Evolutionary conservation across 2,797 vertebrate species (phyloP).

Genomic region (Neosilurus hyrtlii): DNA sequence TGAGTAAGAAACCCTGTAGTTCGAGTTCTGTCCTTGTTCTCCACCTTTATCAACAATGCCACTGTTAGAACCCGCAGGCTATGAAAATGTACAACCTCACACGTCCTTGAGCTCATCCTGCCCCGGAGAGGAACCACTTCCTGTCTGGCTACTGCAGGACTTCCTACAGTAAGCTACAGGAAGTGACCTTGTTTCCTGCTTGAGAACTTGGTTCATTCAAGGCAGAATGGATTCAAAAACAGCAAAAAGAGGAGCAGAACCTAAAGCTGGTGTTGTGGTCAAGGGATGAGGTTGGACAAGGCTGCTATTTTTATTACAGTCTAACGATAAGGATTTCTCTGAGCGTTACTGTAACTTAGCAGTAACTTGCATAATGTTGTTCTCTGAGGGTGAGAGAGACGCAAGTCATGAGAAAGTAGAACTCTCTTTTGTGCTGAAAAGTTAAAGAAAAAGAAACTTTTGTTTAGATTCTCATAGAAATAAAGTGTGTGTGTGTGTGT

Average conservation of each 20-base stretch:
- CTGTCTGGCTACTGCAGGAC: slow-evolving; percentile 51
- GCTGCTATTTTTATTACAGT: slow-evolving; percentile 7
- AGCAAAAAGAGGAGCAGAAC: not conserved
- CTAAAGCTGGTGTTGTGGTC: not conserved
- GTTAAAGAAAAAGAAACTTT: not conserved
- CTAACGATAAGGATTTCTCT: not conserved
- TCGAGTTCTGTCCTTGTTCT: too few species aligned
- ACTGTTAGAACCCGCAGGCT: not conserved
- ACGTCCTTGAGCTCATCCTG: slow-evolving; percentile 52
- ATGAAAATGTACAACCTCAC: not conserved
- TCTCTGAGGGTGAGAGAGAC: too few species aligned
- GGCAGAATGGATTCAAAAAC: slow-evolving; percentile 7
- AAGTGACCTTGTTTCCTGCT: slow-evolving; percentile 56
- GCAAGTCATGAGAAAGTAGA: too few species aligned
- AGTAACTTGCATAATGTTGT: not conserved
- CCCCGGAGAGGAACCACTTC: slow-evolving; percentile 52
- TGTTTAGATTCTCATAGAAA: not conserved
- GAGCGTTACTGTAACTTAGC: not conserved
- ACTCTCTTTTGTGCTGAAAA: too few species aligned
- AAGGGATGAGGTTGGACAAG: not conserved
- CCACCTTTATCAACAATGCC: not conserved
- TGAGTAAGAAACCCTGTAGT: slow-evolving; percentile 19
- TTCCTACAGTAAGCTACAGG: slow-evolving; percentile 53
- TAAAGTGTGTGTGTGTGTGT: not conserved
- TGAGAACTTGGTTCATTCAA: slow-evolving; percentile 34